Evolutionary conservation across 2,797 vertebrate genomes (phyloP).

Genomic region (Chloroceryle amazona): DNA sequence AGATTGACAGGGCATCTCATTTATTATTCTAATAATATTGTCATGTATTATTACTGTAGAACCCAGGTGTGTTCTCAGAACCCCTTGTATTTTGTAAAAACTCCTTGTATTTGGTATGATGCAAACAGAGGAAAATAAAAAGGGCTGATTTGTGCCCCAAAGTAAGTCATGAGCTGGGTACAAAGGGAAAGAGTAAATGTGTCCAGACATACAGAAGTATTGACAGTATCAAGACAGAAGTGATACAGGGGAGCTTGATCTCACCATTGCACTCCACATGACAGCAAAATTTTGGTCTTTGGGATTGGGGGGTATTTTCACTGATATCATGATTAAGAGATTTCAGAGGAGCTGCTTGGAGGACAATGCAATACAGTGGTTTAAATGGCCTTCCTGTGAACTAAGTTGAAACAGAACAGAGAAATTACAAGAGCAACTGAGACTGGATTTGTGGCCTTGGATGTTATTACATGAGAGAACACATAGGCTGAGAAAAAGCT

Average conservation of each 20-base stretch:
- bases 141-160: not conserved
- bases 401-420: not conserved
- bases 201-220: not conserved
- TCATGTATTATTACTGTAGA: not conserved
- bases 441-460: not conserved
- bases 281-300: not conserved
- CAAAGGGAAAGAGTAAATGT: not conserved
- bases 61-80: not conserved
- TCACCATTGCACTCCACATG: not conserved
- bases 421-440: not conserved
- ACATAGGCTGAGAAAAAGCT: not conserved
- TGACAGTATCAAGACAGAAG: not conserved
- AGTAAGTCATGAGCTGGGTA: not conserved
- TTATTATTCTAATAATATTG: not conserved
- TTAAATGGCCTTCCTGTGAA: not conserved
- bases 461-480: not conserved
- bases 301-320: not conserved
- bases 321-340: not conserved
- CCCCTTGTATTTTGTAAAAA: not conserved
- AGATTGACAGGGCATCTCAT: not conserved
- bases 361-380: not conserved
- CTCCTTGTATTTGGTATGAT: not conserved
- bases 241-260: not conserved
- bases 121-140: not conserved
- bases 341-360: not conserved